Evolutionary conservation across 2,797 vertebrate species (phyloP).

Genomic region (Trichosurus vulpecula): DNA sequence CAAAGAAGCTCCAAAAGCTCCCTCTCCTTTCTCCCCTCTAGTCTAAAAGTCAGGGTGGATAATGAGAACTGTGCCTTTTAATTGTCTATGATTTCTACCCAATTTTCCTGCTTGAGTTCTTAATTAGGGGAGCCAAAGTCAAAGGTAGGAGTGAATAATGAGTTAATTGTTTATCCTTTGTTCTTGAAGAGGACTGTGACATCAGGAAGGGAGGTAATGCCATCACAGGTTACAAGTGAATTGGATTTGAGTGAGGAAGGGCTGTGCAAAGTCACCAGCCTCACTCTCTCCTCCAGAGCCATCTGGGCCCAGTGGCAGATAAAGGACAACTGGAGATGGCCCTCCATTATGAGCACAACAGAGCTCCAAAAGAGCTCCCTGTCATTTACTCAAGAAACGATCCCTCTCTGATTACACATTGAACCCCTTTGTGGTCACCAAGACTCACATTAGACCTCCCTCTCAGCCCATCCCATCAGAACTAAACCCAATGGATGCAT

Average conservation of each 20-base stretch:
- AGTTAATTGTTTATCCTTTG: neutral
- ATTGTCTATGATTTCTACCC: neutral
- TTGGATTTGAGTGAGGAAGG: too few relatives aligned
- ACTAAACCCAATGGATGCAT: fast-evolving
- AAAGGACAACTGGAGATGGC: too few relatives aligned
- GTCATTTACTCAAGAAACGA: neutral
- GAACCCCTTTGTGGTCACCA: neutral
- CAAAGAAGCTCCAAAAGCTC: neutral
- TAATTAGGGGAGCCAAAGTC: neutral
- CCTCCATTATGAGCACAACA: neutral
- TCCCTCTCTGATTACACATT: neutral
- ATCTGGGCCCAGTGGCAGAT: too few relatives aligned
- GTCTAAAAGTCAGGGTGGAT: conserved; percentile 32
- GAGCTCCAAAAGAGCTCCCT: neutral
- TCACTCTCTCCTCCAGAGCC: too few relatives aligned
- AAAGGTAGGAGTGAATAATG: neutral
- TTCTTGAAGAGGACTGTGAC: too few relatives aligned
- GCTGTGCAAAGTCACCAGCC: too few relatives aligned
- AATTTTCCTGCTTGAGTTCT: neutral
- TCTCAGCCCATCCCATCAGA: neutral
- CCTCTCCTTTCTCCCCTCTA: neutral
- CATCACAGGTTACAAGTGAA: too few relatives aligned
- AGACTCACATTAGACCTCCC: neutral
- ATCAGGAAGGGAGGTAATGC: too few relatives aligned
- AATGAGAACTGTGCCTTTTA: neutral